Evolutionary conservation across 2,113 vertebrate genomes (phyloP), one percentile per base, ranked within the genome.

Genomic region (Serilophus lunatus): DNA sequence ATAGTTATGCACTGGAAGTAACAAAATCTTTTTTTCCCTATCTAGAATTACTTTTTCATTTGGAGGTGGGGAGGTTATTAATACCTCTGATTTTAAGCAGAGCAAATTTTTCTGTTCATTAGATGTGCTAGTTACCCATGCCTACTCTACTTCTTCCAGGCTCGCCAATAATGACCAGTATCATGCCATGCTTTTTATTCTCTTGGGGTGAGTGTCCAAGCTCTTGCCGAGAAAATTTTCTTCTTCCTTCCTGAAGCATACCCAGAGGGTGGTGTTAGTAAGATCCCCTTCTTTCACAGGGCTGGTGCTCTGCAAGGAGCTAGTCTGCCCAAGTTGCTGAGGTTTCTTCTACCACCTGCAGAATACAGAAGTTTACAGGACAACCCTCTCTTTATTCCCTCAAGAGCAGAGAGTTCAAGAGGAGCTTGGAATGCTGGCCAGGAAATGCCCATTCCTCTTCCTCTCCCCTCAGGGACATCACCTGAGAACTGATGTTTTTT

Each of bases 401-500:
- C 45, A 74, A 16, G 70, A 70, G 13, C 17, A 77, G 36, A 77
- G 36, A 42, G 12, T 45, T 79, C 17, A 80, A 83, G 17, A 35
- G 25, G 19, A 83, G 13, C 20, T 6, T 38, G 26, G 29, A 28
- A 76, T 47, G 4, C 7, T 64, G 23, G 13, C 10, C 50, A 59
- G 12, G 5, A 81, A 61, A 81, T 69, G 12, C 7, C 22, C 71
- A 3, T 45, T 93, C 15, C 28, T 81, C 9, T 56, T 83, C 31
- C 49, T 91, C 16, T 36, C 12, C 12, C 28, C 45, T 26, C 45
- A 38, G 4, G 19, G 17, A 61, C 23, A 84, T 7, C 7, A 4
- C 13, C 0, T 0, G n/a, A 80, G 33, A 78, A 29, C 7, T 35
- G 24, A 16, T 4, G 31, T 35, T 38, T n/a, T 42, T 42, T 42